These are phyloP conservation scores for Zaprionus capensis DNA, from an alignment of 1,140 invertebrate species.

Conservation along the genomic window DNA sequence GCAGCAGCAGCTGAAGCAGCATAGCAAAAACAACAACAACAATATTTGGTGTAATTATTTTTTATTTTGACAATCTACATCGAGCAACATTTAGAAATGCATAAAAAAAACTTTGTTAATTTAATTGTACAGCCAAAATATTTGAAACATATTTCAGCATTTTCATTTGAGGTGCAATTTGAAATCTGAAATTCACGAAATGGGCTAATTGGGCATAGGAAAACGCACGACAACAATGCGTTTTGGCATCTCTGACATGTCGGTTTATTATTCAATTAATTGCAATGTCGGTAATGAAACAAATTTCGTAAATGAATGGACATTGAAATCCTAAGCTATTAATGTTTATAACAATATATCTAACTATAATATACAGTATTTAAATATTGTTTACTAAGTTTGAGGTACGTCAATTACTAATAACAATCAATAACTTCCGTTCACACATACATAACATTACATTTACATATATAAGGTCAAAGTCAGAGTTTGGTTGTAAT, in stretches of 20 bases:
- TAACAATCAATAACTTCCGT: no score
- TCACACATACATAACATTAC: no score
- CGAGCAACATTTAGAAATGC: conserved; percentile 33
- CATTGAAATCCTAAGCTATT: background rate
- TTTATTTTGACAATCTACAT: conserved; percentile 51
- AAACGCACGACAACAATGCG: conserved; percentile 27
- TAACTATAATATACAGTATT: no score
- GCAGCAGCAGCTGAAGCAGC: background rate
- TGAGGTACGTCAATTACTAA: no score
- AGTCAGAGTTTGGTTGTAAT: no score
- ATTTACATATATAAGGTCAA: no score
- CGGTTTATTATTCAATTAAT: conserved; percentile 35
- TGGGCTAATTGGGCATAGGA: conserved; percentile 55
- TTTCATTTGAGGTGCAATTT: conserved; percentile 12
- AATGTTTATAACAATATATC: background rate
- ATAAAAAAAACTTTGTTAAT: conserved; percentile 71
- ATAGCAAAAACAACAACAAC: conserved; percentile 18
- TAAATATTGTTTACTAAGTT: no score
- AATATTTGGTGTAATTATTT: conserved; percentile 70
- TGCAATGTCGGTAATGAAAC: background rate
- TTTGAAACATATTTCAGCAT: conserved; percentile 5
- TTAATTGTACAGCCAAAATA: conserved; percentile 56
- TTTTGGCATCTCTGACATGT: conserved; percentile 17
- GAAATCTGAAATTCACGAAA: conserved; percentile 1
- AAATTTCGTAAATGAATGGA: background rate